Base-by-base conservation (phyloP, 2,113 vertebrate genomes). In the Laticauda colubrina region DNA sequence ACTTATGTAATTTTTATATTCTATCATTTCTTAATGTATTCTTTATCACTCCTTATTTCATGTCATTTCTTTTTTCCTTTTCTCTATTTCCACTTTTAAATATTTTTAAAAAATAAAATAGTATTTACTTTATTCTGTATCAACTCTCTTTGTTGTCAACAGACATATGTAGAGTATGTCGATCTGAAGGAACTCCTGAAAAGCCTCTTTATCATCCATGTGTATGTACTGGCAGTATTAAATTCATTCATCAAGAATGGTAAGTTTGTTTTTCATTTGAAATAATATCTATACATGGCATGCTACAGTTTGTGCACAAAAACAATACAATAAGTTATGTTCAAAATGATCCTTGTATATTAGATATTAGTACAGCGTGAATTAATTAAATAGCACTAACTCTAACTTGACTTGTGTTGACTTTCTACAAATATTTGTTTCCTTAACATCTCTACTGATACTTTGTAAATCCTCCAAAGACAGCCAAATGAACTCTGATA, bases 221-320 rank as follows among this genome's bases (percentile, higher is more conserved):
- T 96, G 99, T 99, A 85, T 99, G 99, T 97, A 99, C 99, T 93
- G 99, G 99, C 97, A 99, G 99, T 97, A 99, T 99, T 98, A 99
- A 99, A 96, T 99, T 99, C 95, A 99, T 99, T 95, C 99, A 99
- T 97, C 99, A 99, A 96, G 99, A 99, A 98, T 99, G 99, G 99
- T 99, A 97, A 98, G 98, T 97, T 94, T 85, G 88, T 11, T 14
- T 23, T 11, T n/a, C 45, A 55, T 85, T 0, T 15, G 53, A 93
- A 92, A 81, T 1, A 29, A 57, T 3, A 14, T 54, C 9, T 0
- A 0, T 64, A 5, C 26, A 29, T 61, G 15, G 53, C 43, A 29
- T 85, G 90, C 53, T 59, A 59, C 43, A n/a, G 64, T 20, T 54
- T 45, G 45, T 54, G 48, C 1, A 39, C 55, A 61, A 20, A 93